phyloP scores from a whole-genome alignment of 2,113 vertebrate genomes.

The Neogobius melanostomus region DNA sequence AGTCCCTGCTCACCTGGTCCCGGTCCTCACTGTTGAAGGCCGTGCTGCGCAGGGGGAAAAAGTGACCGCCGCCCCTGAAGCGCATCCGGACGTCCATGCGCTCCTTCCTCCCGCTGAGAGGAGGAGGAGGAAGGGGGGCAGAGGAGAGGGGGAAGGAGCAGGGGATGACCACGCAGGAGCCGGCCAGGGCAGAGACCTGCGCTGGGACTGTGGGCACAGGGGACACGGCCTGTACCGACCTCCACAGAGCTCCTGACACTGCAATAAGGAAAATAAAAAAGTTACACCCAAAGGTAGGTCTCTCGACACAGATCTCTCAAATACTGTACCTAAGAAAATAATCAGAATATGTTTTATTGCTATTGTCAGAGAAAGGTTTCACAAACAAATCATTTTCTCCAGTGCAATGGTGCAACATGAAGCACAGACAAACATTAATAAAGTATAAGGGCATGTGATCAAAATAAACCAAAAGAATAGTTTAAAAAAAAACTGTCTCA shows the following conservation, averaged over 20 bases:
- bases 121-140: slow-evolving; percentile 43
- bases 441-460: too few species aligned
- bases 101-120: slow-evolving; percentile 20
- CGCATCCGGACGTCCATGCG: slow-evolving; percentile 60
- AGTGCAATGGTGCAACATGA: too few species aligned
- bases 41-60: slow-evolving; percentile 28
- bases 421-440: too few species aligned
- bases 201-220: slow-evolving; percentile 60
- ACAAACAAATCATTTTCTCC: too few species aligned
- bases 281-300: background rate
- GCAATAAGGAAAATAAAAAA: slow-evolving; percentile 15
- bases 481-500: too few species aligned
- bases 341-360: too few species aligned
- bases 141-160: slow-evolving; percentile 74
- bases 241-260: slow-evolving; percentile 44
- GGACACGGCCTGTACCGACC: slow-evolving; percentile 23
- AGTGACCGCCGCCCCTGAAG: slow-evolving; percentile 30
- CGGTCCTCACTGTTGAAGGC: slow-evolving; percentile 66
- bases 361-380: too few species aligned
- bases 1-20: slow-evolving; percentile 52
- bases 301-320: background rate
- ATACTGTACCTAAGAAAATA: background rate
- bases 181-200: slow-evolving; percentile 61
- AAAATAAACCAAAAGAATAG: too few species aligned
- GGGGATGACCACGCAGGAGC: slow-evolving; percentile 78